These are phyloP conservation scores for Jacana jacana DNA, from an alignment of 2,113 vertebrate species.

Conservation along the genomic window DNA sequence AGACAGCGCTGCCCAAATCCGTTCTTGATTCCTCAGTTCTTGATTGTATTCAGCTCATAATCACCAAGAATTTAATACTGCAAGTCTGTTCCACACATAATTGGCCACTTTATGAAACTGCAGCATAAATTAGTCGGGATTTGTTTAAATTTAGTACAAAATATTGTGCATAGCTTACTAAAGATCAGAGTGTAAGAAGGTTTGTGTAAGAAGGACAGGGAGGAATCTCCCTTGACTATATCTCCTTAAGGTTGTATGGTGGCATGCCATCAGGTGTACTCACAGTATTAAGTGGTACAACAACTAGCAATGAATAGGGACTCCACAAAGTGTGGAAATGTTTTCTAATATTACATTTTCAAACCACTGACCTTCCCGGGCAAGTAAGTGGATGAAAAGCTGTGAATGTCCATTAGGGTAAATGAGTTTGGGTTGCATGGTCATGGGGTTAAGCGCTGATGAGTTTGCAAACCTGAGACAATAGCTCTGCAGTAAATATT, in stretches of 20 bases:
- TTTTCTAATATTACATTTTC: background rate
- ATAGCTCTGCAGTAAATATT: background rate
- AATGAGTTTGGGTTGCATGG: background rate
- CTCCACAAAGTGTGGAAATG: background rate
- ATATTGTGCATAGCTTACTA: background rate
- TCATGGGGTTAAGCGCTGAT: background rate
- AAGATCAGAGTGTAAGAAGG: background rate
- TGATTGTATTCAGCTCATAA: background rate
- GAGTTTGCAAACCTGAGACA: background rate
- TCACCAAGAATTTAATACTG: background rate
- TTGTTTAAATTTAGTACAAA: background rate
- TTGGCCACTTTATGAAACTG: slow-evolving; percentile 3
- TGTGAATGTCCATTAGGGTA: background rate
- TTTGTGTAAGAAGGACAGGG: background rate
- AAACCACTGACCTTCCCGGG: background rate
- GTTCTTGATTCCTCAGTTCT: background rate
- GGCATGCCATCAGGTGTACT: background rate
- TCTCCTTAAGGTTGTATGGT: background rate
- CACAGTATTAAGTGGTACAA: background rate
- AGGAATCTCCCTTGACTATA: background rate
- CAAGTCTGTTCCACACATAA: background rate
- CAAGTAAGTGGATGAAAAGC: background rate
- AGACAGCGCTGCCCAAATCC: background rate
- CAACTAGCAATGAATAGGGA: background rate
- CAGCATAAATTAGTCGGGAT: background rate